phyloP scores from a whole-genome alignment of 2,888 invertebrate genomes.

The Beris morrisii region DNA sequence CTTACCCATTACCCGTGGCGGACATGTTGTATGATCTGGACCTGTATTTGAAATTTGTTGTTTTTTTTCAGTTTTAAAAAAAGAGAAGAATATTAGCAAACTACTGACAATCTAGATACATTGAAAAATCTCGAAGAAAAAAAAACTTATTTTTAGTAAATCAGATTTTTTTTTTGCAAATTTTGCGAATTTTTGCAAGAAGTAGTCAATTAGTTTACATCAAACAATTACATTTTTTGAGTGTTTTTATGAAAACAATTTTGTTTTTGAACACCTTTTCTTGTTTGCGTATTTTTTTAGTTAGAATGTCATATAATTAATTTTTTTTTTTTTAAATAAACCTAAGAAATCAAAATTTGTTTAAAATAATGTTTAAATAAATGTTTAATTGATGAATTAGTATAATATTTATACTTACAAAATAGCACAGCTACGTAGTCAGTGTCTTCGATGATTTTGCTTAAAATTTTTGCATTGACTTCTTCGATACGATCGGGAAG shows the following conservation, averaged over 20 bases:
- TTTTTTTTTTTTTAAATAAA: no score
- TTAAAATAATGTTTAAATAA: background rate
- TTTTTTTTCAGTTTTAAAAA: constrained; percentile 12
- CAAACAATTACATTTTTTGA: no score
- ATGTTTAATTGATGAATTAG: background rate
- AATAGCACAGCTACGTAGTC: constrained; percentile 91
- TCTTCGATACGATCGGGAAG: constrained; percentile 93
- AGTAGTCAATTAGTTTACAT: no score
- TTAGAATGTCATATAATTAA: no score
- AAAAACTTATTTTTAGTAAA: no score
- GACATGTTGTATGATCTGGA: constrained; percentile 58
- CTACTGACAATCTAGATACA: no score
- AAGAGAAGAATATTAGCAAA: constrained; percentile 29
- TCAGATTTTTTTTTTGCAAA: no score
- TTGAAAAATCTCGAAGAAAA: no score
- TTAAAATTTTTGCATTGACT: constrained; percentile 86
- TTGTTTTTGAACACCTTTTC: no score
- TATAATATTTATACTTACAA: constrained; percentile 70
- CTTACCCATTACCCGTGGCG: constrained; percentile 57
- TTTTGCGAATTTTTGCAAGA: no score
- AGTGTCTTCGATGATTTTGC: constrained; percentile 88
- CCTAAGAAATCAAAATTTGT: background rate
- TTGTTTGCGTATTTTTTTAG: no score
- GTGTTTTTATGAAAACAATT: no score
- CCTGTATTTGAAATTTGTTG: constrained; percentile 45